Evolutionary conservation across 2,113 vertebrate genomes (phyloP), one percentile per base, ranked within the genome.

Genomic region (Anthoscopus minutus): DNA sequence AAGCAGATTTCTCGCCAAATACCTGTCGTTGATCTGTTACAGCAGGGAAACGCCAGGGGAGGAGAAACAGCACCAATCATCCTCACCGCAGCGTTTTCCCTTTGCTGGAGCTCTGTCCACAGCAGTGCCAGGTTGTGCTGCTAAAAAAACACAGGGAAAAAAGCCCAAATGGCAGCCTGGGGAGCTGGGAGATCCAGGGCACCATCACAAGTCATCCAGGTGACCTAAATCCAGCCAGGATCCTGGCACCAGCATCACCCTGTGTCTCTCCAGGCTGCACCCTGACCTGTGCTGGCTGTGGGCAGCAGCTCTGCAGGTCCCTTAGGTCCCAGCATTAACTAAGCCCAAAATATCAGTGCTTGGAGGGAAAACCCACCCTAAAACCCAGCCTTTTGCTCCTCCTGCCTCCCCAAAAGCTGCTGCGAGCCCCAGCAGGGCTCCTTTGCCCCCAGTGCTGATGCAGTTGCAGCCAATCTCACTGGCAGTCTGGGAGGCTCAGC

Each of bases 361-460:
- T 42, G 7, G 6, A 13, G 1, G 1, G 5, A 20, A 40, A 31
- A 10, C 4, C 0, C 61, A 0, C 2, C 40, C 18, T 3, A 64
- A 44, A 20, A 0, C 0, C 2, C 33, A 47, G 4, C 17, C 3
- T 20, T 11, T 24, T 47, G 23, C 65, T 57, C 5, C 53, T 35
- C 11, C 35, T 28, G n/a, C 37, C 38, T 10, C 48, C 42, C 66
- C 28, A 4, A 7, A 18, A 62, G 7, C 56, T 28, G 48, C 82
- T 18, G 69, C 3, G 2, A 4, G 58, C 35, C n/a, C 33, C 1
- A 1, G 65, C 2, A 1, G 1, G 1, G 17, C 10, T 31, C 15
- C 3, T 38, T 4, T 14, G 30, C 58, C 48, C 33, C 10, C 84
- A 23, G 40, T 51, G 94, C 91, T 83, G 91, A 73, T 42, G 69